Evolutionary conservation across 2,113 vertebrate species (phyloP).

Genomic region (Pantherophis guttatus): DNA sequence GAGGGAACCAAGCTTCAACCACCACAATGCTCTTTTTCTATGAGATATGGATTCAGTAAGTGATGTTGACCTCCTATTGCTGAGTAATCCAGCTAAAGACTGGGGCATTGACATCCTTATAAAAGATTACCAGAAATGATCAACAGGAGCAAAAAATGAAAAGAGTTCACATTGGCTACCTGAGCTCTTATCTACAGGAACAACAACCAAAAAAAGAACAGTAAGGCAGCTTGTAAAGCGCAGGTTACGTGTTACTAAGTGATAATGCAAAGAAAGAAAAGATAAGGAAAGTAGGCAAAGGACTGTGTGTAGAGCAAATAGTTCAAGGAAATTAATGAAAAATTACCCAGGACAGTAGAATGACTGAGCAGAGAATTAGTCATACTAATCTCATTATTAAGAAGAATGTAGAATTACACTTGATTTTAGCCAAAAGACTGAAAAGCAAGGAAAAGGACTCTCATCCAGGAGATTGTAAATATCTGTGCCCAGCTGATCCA

Average conservation of each 20-base stretch:
- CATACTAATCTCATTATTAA: neutral
- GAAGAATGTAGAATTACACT: neutral
- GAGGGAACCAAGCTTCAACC: neutral
- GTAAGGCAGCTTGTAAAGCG: neutral
- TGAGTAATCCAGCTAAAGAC: neutral
- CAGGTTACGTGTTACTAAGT: constrained; percentile 2
- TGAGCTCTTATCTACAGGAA: constrained; percentile 7
- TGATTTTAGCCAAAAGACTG: neutral
- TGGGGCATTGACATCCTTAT: neutral
- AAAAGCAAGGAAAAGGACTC: neutral
- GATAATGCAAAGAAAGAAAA: neutral
- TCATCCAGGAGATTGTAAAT: neutral
- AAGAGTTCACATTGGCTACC: neutral
- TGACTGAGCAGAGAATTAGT: neutral
- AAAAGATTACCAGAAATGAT: neutral
- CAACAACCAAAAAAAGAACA: neutral
- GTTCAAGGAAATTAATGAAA: constrained; percentile 6
- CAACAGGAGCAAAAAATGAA: neutral
- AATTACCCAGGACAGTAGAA: neutral
- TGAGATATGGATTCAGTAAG: neutral
- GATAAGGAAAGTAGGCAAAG: neutral
- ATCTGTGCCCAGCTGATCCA: neutral
- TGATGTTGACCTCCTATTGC: neutral
- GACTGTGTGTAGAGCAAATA: neutral
- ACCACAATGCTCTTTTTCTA: neutral